Percentiles rank a stretch among this genome's conserved stretches.
Conservation (phyloP, 1,140 invertebrate genomes). For the Hypsibius dujardini region DNA sequence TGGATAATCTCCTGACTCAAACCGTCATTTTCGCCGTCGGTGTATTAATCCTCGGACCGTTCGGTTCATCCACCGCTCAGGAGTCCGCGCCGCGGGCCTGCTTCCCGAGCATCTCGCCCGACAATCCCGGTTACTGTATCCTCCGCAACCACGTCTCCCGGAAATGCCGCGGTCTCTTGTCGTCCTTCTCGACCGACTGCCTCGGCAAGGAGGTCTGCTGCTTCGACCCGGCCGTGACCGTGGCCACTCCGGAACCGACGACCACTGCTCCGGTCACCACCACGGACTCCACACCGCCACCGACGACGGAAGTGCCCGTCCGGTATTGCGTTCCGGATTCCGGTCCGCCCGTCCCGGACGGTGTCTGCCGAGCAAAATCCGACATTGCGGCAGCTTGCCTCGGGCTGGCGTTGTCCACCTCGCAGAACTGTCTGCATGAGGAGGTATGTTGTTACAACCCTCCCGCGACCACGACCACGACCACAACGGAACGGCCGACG, state of each 20-base stretch:
- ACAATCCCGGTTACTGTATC: neutral
- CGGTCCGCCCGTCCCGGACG: neutral
- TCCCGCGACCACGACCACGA: neutral
- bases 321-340: constrained; percentile 7
- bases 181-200: neutral
- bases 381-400: neutral
- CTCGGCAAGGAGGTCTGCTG: constrained; percentile 1
- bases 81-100: neutral
- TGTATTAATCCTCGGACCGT: too few relatives aligned
- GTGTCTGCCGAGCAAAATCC: neutral
- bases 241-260: neutral
- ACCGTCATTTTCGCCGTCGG: too few relatives aligned
- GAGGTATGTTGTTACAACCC: constrained; percentile 3
- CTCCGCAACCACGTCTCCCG: neutral
- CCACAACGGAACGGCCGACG: neutral
- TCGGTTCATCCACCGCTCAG: neutral
- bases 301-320: neutral
- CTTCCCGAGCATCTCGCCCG: neutral
- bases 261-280: neutral
- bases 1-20: too few relatives aligned
- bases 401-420: neutral
- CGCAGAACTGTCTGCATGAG: neutral
- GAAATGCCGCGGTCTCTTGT: neutral
- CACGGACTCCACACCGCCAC: neutral
- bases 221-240: neutral